Base-by-base conservation (phyloP, 2,113 vertebrate species). In the Saccopteryx bilineata region DNA sequence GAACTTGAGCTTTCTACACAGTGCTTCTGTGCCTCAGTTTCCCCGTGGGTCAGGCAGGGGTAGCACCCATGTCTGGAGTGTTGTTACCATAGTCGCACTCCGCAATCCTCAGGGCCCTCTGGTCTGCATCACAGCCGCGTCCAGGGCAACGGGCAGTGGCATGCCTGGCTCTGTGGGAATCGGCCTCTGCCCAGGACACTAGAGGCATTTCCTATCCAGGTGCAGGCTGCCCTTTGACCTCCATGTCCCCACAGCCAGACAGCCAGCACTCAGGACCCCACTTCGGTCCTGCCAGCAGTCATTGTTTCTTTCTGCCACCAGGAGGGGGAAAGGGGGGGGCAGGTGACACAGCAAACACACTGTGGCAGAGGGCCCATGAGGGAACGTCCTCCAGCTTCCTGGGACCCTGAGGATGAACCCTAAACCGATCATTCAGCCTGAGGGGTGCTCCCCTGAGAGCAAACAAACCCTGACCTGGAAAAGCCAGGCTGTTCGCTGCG, bases 51-150 rank as follows among this genome's bases (percentile, higher is more conserved):
- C 18, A 23, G 14, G 58, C 14, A 5, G 15, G 28, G 71, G 74
- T 5, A 12, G 23, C 0, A 2, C 23, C 9, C 11, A 23, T 15
- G 14, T 26, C 28, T 5, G 18, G 48, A 39, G 50, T 1, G 9
- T 23, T 1, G 13, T 13, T 39, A 0, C 3, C 7, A 33, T 10
- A 31, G 66, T 2, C 11, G n/a, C 31, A 7, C 18, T 2, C 9
- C 7, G 21, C 31, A 9, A 6, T 56, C 50, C 50, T 28, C 10
- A 0, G 0, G 66, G 0, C 17, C 31, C 8, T 17, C 8, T 21
- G 18, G 15, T 11, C 66, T 23, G 74, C 72, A 24, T 4, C 2
- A 19, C 69, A 18, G 71, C 19, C 48, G 17, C 19, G 56, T 5
- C 31, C 2, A 11, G 52, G 50, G 71, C 14, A 15, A 11, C 50